These are phyloP conservation scores for Phacellophora camtschatica DNA, from an alignment of 30 jellyfish, hydroid and myxozoan genomes.

Conservation along the genomic window DNA sequence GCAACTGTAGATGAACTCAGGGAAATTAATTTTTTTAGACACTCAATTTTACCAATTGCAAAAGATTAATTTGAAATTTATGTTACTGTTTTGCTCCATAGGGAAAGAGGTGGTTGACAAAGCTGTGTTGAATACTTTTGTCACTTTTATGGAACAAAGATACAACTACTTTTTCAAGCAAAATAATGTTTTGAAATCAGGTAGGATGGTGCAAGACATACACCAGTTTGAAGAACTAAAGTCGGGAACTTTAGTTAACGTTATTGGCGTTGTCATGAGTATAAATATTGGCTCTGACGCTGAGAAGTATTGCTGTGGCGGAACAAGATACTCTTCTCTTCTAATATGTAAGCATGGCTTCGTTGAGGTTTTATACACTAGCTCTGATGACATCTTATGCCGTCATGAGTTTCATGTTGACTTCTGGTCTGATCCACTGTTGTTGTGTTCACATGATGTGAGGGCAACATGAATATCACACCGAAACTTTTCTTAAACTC, in stretches of 20 bases:
- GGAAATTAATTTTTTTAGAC: no score
- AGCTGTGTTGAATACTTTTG: neutral
- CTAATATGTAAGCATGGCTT: neutral
- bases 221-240: constrained; percentile 1
- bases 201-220: neutral
- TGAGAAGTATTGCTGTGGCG: neutral
- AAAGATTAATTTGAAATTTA: no score
- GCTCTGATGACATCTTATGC: no score
- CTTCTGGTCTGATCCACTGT: no score
- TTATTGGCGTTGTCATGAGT: constrained; percentile 6
- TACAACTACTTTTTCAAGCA: neutral
- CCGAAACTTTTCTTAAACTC: no score
- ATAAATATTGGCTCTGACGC: neutral
- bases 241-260: constrained; percentile 24
- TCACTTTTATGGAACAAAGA: neutral
- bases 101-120: neutral
- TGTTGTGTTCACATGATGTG: no score
- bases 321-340: neutral
- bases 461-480: no score
- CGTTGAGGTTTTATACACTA: no score
- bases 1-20: no score
- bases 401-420: no score
- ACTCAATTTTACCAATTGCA: no score
- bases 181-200: neutral
- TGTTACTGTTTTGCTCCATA: neutral